Conservation (phyloP, 2,888 invertebrate species). For the Caenorhabditis auriculariae region DNA sequence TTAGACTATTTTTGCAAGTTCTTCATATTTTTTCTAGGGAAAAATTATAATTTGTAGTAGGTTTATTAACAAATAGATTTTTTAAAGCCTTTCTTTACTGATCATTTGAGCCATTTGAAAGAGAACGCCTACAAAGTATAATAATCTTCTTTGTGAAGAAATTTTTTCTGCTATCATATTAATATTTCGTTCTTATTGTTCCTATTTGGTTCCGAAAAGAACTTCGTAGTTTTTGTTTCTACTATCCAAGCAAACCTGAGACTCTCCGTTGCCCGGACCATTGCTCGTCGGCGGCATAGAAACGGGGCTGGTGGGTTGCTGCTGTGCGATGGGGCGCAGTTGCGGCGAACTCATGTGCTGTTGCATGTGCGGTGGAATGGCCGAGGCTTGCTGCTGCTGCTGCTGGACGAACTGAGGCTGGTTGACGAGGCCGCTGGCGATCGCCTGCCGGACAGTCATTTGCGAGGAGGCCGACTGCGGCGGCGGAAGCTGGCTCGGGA, state of each 20-base stretch:
- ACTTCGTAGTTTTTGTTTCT: not conserved
- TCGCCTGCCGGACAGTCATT: slow-evolving; percentile 9
- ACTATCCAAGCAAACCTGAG: not conserved
- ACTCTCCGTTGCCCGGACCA: not conserved
- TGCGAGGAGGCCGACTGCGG: not conserved
- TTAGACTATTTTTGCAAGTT: too few species aligned
- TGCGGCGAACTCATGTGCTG: not conserved
- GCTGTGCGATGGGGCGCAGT: not conserved
- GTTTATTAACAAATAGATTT: too few species aligned
- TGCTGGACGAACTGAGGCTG: not conserved
- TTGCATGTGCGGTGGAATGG: not conserved
- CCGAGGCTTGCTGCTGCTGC: slow-evolving; percentile 3
- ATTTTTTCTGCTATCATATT: too few species aligned
- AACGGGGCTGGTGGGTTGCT: slow-evolving; percentile 1
- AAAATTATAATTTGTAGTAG: too few species aligned
- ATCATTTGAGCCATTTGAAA: too few species aligned
- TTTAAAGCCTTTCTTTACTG: too few species aligned
- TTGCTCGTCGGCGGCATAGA: not conserved
- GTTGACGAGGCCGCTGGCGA: not conserved
- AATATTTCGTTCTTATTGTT: too few species aligned
- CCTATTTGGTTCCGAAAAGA: too few species aligned
- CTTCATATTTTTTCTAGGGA: too few species aligned
- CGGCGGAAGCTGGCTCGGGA: not conserved
- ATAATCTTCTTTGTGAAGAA: too few species aligned
- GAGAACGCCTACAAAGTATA: too few species aligned